Conservation (phyloP, 2,888 invertebrate species). For the Drosophila siamana region DNA sequence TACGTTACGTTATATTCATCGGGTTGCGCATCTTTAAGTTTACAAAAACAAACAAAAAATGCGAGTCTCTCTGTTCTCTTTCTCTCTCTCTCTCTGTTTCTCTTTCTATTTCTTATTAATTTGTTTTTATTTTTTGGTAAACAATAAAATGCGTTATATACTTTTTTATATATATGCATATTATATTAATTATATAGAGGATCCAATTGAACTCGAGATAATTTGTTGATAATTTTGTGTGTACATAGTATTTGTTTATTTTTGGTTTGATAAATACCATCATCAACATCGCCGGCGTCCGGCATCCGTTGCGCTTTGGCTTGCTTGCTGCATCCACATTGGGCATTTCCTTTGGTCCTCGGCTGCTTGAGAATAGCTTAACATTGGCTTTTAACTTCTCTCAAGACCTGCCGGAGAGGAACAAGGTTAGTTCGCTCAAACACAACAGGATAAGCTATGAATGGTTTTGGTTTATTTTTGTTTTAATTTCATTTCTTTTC, state of each 20-base stretch:
- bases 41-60: slow-evolving; percentile 79
- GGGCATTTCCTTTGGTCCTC: slow-evolving; percentile 57
- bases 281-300: slow-evolving; percentile 67
- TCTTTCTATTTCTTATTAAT: slow-evolving; percentile 49
- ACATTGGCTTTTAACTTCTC: slow-evolving; percentile 78
- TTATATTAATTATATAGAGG: slow-evolving; percentile 57
- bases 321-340: slow-evolving; percentile 56
- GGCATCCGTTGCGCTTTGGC: slow-evolving; percentile 54
- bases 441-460: slow-evolving; percentile 85
- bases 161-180: slow-evolving; percentile 77
- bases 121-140: slow-evolving; percentile 54
- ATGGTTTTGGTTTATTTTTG: slow-evolving; percentile 62
- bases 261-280: slow-evolving; percentile 84
- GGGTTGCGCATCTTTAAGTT: slow-evolving; percentile 65
- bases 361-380: slow-evolving; percentile 81
- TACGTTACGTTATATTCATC: slow-evolving; percentile 74
- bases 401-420: slow-evolving; percentile 86
- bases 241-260: slow-evolving; percentile 72
- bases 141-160: slow-evolving; percentile 67
- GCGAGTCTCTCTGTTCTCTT: slow-evolving; percentile 69
- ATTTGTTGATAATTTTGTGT: slow-evolving; percentile 82
- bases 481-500: slow-evolving; percentile 56
- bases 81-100: slow-evolving; percentile 62
- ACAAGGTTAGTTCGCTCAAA: slow-evolving; percentile 86
- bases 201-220: slow-evolving; percentile 80